Percentiles rank a stretch among this genome's conserved stretches.
Conservation (phyloP, 2,797 vertebrate species). For the Pitangus sulphuratus region DNA sequence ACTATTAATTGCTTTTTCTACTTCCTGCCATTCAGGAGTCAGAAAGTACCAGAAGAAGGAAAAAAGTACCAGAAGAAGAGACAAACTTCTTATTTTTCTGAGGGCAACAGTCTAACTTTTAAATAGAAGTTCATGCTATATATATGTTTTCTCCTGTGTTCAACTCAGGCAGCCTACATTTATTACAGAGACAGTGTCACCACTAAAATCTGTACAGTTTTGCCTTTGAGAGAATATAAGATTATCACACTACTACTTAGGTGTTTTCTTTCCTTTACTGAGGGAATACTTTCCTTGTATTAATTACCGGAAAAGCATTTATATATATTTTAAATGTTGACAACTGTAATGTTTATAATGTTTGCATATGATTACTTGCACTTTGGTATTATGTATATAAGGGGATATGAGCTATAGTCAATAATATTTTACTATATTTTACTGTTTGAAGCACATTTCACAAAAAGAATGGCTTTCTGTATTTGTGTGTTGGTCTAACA, state of each 20-base stretch:
- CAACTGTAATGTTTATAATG: neutral
- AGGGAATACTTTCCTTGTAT: neutral
- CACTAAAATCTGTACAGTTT: conserved; percentile 32
- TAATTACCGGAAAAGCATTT: neutral
- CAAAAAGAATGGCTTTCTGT: neutral
- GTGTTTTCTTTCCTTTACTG: neutral
- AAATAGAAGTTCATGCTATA: neutral
- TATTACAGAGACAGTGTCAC: conserved; percentile 9
- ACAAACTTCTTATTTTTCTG: neutral
- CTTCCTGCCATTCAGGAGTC: neutral
- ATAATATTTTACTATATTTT: neutral
- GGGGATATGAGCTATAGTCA: neutral
- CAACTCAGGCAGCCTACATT: neutral
- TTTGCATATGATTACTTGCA: conserved; percentile 4
- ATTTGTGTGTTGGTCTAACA: neutral
- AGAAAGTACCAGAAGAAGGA: neutral
- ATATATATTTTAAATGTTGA: conserved; percentile 7
- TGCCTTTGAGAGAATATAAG: conserved; percentile 6
- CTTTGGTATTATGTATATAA: neutral
- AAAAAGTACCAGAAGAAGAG: neutral
- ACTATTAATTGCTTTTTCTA: neutral
- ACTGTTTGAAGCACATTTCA: neutral
- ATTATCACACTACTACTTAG: neutral
- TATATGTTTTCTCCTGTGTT: neutral
- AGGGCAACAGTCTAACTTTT: neutral